A percentile compares a stretch with the other conserved stretches of the same genome.
These are phyloP conservation scores for Chydorus sphaericus DNA, from an alignment of 2,888 invertebrate genomes.

Conservation along the genomic window DNA sequence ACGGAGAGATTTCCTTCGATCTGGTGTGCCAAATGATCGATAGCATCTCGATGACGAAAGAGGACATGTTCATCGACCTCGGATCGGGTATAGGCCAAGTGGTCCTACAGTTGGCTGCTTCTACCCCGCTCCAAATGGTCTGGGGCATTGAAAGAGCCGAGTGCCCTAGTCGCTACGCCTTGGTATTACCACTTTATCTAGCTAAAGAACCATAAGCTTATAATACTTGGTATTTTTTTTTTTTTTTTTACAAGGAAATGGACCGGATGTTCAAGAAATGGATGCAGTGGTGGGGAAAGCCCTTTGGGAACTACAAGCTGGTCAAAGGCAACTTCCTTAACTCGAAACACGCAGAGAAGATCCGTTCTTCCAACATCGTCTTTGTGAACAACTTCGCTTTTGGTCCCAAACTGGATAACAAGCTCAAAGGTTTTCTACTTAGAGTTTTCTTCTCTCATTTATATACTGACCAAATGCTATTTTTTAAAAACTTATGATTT, in stretches of 20 bases:
- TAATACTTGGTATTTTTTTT: slow-evolving; percentile 17
- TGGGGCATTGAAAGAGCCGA: slow-evolving; percentile 95
- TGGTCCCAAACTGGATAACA: slow-evolving; percentile 92
- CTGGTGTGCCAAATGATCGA: slow-evolving; percentile 96
- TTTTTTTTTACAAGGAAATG: slow-evolving; percentile 48
- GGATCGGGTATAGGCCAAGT: slow-evolving; percentile 99
- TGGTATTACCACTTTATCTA: slow-evolving; percentile 48
- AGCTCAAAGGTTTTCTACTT: slow-evolving; percentile 63
- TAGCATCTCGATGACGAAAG: slow-evolving; percentile 76
- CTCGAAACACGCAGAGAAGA: slow-evolving; percentile 82
- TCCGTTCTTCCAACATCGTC: slow-evolving; percentile 83
- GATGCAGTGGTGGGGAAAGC: slow-evolving; percentile 98
- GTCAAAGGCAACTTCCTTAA: slow-evolving; percentile 89
- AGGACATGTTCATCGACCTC: slow-evolving; percentile 95
- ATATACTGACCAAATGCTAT: neutral
- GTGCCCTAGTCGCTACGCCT: slow-evolving; percentile 86
- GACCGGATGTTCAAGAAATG: slow-evolving; percentile 77
- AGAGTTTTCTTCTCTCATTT: neutral
- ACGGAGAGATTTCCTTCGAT: slow-evolving; percentile 97
- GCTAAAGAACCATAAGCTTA: neutral
- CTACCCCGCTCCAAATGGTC: slow-evolving; percentile 79
- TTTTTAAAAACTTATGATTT: neutral
- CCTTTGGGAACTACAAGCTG: slow-evolving; percentile 74
- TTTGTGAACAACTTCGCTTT: slow-evolving; percentile 99
- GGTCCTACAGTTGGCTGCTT: slow-evolving; percentile 94